Base-by-base conservation (phyloP, 2,797 vertebrate species). In the Chelon auratus region DNA sequence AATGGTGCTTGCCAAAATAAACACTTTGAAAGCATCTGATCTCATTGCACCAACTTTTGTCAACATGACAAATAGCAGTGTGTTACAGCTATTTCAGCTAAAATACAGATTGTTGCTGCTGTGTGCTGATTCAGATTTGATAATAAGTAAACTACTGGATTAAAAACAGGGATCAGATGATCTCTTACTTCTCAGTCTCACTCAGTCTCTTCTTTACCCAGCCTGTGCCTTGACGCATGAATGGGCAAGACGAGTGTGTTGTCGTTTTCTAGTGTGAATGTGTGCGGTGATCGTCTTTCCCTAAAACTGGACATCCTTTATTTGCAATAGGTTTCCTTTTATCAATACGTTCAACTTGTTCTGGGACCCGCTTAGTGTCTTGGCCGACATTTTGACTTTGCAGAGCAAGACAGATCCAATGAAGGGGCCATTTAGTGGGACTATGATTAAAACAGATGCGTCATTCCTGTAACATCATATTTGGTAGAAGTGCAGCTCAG, bases 1-100 rank as follows among this genome's bases (percentile, higher is more conserved):
- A 94, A 94, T 93, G 94, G 94, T 95, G 94, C 94, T 95, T 92
- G 93, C 91, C 91, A 94, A 92, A 94, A 94, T 92, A 93, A 94
- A 94, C 91, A 92, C 90, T 92, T 86, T 91, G 57, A 87, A 90
- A 89, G 89, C 86, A 88, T 92, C 83, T 87, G 79, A 84, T 85
- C 87, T 91, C 85, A 89, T 86, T 72, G 86, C 87, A 89, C 82
- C 88, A 81, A 82, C 79, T 68, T 88, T 91, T 89, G 77, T 87
- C 81, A 4, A 77, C 72, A 37, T 63, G 85, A 82, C 82, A 81
- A 89, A 86, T 72, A 85, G 71, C 84, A 77, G 85, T 83, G 82
- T 90, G 84, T 87, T 84, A 64, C 78, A 71, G 90, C 81, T 85
- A 30, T 86, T 88, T 85, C 82, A 86, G 86, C 83, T 87, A 24